Conservation (phyloP, 92 coral and sea anemone genomes). For the Parazoanthus atlanticus region DNA sequence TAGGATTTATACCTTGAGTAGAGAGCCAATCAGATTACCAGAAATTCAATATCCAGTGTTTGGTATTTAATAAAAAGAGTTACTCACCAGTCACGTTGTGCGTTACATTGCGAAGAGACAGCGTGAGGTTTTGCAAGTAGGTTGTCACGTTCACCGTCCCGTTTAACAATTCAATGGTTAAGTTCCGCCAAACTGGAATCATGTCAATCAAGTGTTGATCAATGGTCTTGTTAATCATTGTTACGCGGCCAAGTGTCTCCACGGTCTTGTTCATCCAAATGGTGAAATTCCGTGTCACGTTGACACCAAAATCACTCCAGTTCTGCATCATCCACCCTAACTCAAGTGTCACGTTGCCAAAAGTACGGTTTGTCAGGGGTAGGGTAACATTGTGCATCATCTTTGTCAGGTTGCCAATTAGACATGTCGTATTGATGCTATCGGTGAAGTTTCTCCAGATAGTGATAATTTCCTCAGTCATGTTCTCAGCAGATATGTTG, state of each 20-base stretch:
- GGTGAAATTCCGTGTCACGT: slow-evolving; percentile 49
- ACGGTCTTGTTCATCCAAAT: slow-evolving; percentile 57
- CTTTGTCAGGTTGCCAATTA: slow-evolving; percentile 57
- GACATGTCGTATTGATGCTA: slow-evolving; percentile 51
- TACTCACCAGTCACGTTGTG: slow-evolving; percentile 56
- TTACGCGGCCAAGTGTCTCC: slow-evolving; percentile 51
- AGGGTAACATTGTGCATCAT: slow-evolving; percentile 46
- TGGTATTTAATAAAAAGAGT: too few species aligned
- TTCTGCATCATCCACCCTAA: slow-evolving; percentile 14
- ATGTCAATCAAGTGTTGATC: slow-evolving; percentile 50
- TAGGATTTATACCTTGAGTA: too few species aligned
- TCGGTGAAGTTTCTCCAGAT: slow-evolving; percentile 63
- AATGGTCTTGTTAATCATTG: slow-evolving; percentile 48
- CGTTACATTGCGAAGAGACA: slow-evolving; percentile 58
- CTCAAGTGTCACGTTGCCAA: slow-evolving; percentile 42
- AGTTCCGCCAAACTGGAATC: slow-evolving; percentile 53
- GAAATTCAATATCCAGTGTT: too few species aligned
- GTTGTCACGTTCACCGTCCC: slow-evolving; percentile 47
- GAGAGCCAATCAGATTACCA: too few species aligned
- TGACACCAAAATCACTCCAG: slow-evolving; percentile 34
- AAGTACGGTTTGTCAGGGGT: slow-evolving; percentile 36
- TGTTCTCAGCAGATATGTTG: slow-evolving; percentile 46
- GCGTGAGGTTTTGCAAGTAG: slow-evolving; percentile 39
- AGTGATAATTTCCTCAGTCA: slow-evolving; percentile 63
- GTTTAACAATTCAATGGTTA: slow-evolving; percentile 49